Conservation (phyloP, 2,797 vertebrate species). For the Brachyalestes nurse region DNA sequence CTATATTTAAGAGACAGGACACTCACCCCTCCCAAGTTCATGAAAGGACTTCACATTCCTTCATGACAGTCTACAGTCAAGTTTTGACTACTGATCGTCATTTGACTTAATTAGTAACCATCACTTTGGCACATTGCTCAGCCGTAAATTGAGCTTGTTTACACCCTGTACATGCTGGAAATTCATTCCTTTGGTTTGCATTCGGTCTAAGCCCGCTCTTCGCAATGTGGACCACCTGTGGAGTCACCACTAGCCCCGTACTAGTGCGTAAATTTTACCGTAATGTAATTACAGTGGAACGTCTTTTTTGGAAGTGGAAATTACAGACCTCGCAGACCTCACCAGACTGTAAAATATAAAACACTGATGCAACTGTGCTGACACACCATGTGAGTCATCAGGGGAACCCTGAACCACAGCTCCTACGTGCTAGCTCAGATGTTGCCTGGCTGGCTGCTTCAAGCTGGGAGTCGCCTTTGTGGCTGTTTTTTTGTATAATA, state of each 20-base stretch:
- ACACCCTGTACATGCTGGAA: background rate
- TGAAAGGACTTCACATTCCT: background rate
- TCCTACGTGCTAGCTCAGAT: constrained; percentile 20
- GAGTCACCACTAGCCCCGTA: constrained; percentile 13
- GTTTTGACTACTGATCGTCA: background rate
- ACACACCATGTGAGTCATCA: constrained; percentile 46
- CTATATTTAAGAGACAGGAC: background rate
- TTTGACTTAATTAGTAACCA: background rate
- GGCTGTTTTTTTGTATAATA: constrained; percentile 26
- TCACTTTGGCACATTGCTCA: background rate
- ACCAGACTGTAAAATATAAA: constrained; percentile 30
- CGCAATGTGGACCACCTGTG: background rate
- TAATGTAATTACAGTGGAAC: constrained; percentile 28
- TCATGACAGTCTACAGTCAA: background rate
- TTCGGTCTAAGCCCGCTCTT: background rate
- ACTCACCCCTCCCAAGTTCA: background rate
- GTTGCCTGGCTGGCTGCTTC: constrained; percentile 24
- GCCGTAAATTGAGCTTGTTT: constrained; percentile 11
- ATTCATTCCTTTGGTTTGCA: constrained; percentile 8
- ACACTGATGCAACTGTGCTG: constrained; percentile 32
- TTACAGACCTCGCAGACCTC: background rate
- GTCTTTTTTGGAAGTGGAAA: constrained; percentile 9
- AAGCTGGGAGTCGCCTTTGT: constrained; percentile 45
- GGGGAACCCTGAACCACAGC: constrained; percentile 36
- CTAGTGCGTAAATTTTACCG: background rate